Evolutionary conservation across 1,140 invertebrate species (phyloP), one percentile per base, ranked within the genome.

Genomic region (Octopus bimaculoides): DNA sequence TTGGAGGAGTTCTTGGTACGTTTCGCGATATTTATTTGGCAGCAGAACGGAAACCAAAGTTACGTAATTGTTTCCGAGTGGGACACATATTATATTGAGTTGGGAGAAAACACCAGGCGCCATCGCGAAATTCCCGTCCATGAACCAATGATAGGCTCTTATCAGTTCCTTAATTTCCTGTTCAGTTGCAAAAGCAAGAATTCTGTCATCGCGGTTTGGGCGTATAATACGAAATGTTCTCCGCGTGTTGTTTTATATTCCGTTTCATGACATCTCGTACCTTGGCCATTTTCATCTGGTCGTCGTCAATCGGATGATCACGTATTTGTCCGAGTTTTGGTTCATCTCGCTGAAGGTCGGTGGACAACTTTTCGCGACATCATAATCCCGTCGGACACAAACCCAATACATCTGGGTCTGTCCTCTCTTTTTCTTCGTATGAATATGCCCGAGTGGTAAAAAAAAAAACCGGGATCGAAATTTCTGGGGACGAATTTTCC

Each of bases 1-100:
- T n/a, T 55, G n/a, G 12, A 80, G 55, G 12, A 80, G 55, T 69
- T 80, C 77, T 52, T 78, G 26, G 66, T 80, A 80, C 41, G 41
- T 71, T 17, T 77, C 17, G n/a, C 78, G 75, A 17, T 14, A 7
- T 54, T 80, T 80, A 26, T 52, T 53, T 52, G 54, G 61, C n/a
- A 80, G 77, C 26, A 41, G 1, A 1, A 75, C 79, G 54, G 78
- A 81, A 54, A 80, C 79, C 52, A 26, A 61, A 4, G 55, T 78
- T 12, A 78, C 77, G 14, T 17, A 71, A 26, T 20, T 9, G 26
- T 26, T 20, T 6, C 55, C 75, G 17, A 52, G 52, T 77, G 61
- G 52, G 20, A 69, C 79, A 17, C 78, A 69, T 20, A 80, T 75
- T 12, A 75, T 4, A 75, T 3, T 41, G 14, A 75, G n/a, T 52